phyloP scores from a whole-genome alignment of 2,797 vertebrate species.

The Sitta carolinensis region DNA sequence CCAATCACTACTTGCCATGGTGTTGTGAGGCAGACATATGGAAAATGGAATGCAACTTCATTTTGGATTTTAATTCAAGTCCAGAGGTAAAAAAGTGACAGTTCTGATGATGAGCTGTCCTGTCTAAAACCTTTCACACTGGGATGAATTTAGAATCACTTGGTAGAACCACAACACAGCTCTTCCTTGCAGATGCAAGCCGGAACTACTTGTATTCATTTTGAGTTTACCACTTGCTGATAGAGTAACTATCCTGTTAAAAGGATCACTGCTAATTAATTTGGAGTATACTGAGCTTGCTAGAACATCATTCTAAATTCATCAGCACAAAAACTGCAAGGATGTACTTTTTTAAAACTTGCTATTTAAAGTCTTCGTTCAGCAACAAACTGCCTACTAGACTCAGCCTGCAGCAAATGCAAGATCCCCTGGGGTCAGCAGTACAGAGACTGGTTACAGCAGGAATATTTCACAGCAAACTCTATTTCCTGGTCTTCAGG shows the following conservation, averaged over 20 bases:
- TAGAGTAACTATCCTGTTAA: slow-evolving; percentile 33
- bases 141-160: not conserved
- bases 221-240: slow-evolving; percentile 29
- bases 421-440: slow-evolving; percentile 5
- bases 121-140: not conserved
- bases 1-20: not conserved
- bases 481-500: slow-evolving; percentile 10
- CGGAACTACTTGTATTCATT: not conserved
- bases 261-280: slow-evolving; percentile 53
- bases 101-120: not conserved
- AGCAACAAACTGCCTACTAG: not conserved
- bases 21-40: not conserved
- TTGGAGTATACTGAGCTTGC: slow-evolving; percentile 13
- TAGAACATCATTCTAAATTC: slow-evolving; percentile 40
- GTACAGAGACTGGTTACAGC: slow-evolving; percentile 2
- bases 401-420: slow-evolving; percentile 29
- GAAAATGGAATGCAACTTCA: not conserved
- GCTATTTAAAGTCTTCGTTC: slow-evolving; percentile 28
- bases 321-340: slow-evolving; percentile 35
- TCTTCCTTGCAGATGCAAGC: not conserved
- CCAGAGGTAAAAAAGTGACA: not conserved
- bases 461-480: slow-evolving; percentile 16
- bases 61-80: slow-evolving; percentile 23
- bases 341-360: not conserved
- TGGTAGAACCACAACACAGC: not conserved